These are phyloP conservation scores for Ophion costatus DNA, from an alignment of 2,888 invertebrate species.

Conservation along the genomic window DNA sequence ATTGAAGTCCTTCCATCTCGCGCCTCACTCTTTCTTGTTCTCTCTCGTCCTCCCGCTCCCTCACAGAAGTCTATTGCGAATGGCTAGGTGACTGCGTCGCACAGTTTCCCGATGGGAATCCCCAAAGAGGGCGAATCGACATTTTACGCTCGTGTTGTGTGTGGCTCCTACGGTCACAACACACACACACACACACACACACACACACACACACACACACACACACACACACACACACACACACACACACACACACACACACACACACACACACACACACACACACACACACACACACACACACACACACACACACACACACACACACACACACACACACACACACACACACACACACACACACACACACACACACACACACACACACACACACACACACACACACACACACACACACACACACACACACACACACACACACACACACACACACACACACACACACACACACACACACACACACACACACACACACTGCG, in stretches of 20 bases:
- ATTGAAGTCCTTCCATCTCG: background rate
- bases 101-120: constrained; percentile 70
- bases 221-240: background rate
- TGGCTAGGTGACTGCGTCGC: constrained; percentile 51
- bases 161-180: constrained; percentile 23
- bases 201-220: background rate
- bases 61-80: constrained; percentile 17
- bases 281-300: background rate
- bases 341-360: background rate
- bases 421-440: constrained; percentile 14
- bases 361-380: background rate
- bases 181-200: background rate
- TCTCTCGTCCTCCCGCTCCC: constrained; percentile 29
- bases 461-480: background rate
- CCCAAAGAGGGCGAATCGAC: constrained; percentile 61
- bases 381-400: background rate
- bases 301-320: background rate
- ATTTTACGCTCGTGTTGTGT: constrained; percentile 36
- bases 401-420: background rate
- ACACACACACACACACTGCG: background rate
- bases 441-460: background rate
- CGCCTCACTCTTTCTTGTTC: background rate
- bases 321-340: background rate
- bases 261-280: background rate
- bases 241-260: background rate